Evolutionary conservation across 35 echinoderm and acorn worm genomes (phyloP), one percentile per base, ranked within the genome.

Genomic region (Apostichopus japonicus): DNA sequence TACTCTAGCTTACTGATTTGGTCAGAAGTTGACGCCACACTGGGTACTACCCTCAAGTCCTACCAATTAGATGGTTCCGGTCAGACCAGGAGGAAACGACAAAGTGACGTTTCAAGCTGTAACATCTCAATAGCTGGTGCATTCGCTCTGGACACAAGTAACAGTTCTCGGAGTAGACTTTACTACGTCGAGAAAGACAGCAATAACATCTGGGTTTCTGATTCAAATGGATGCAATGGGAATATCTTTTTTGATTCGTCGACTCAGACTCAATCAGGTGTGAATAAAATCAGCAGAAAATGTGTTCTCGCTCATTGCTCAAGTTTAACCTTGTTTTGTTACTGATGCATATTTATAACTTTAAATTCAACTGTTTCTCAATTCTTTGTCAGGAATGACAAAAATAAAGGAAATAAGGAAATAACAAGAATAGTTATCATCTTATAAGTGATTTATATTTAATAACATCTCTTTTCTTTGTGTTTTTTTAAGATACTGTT

Each of bases 141-240:
- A 1, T 77, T 97, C 22, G 92, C 87, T 14, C 72, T 97, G 57
- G 96, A 97, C 90, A 75, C 59, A 11, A 93, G 94, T 19, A 62
- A 93, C 79, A 52, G 75, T n/a, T 55, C 57, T 77, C 79, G 82
- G 24, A 10, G 23, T 15, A 65, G 19, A 9, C 8, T 97, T 10
- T 97, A 91, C 52, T 97, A 86, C 55, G 88, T 59, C 6, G 92
- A 90, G 77, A 14, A 11, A 77, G 58, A 25, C 10, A 72, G 55
- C 10, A 72, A 88, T 65, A 70, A 95, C 86, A 53, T 97, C 1
- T 93, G 92, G 93, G 88, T 67, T 9, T 88, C 92, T 56, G 96
- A 97, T 77, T 33, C 90, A 25, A 87, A 79, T 21, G 94, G 92
- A 75, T 97, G 96, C 79, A 91, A 93, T 55, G 94, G 93, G 72